phyloP scores from a whole-genome alignment of 2,888 invertebrate genomes.

The Clivina fossor region DNA sequence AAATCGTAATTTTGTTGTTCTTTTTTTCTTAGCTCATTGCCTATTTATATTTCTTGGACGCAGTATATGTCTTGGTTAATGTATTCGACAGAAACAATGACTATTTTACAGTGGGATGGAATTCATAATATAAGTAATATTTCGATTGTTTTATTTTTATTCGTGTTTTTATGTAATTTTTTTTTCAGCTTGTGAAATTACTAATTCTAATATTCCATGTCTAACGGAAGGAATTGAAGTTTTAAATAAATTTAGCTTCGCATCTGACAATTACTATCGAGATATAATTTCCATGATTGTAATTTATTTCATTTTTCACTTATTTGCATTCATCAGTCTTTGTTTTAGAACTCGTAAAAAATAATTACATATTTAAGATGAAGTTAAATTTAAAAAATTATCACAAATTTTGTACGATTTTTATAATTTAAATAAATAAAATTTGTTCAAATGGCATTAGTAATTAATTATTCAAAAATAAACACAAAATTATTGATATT shows the following conservation, averaged over 20 bases:
- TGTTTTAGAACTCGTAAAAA: conserved; percentile 65
- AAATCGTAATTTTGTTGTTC: conserved; percentile 35
- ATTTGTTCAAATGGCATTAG: no score
- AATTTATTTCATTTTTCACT: conserved; percentile 70
- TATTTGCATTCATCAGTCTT: conserved; percentile 69
- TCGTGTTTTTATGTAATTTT: no score
- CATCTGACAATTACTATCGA: conserved; percentile 60
- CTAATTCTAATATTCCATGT: conserved; percentile 67
- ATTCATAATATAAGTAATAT: conserved; percentile 69
- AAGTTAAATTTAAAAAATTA: no score
- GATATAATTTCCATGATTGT: conserved; percentile 68
- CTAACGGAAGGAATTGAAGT: conserved; percentile 71
- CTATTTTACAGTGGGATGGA: conserved; percentile 78
- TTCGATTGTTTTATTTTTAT: conserved; percentile 13
- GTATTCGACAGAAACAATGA: conserved; percentile 83
- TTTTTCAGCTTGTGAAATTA: conserved; percentile 62
- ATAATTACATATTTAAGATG: no score
- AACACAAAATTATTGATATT: background rate
- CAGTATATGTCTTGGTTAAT: conserved; percentile 83
- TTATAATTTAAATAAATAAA: no score
- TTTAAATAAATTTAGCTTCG: conserved; percentile 72
- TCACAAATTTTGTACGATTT: no score
- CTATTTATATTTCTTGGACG: conserved; percentile 72
- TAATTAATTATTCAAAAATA: background rate
- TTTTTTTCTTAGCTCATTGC: conserved; percentile 63